Evolutionary conservation across 2,113 vertebrate species (phyloP).

Genomic region (Tilapia sparmanii): DNA sequence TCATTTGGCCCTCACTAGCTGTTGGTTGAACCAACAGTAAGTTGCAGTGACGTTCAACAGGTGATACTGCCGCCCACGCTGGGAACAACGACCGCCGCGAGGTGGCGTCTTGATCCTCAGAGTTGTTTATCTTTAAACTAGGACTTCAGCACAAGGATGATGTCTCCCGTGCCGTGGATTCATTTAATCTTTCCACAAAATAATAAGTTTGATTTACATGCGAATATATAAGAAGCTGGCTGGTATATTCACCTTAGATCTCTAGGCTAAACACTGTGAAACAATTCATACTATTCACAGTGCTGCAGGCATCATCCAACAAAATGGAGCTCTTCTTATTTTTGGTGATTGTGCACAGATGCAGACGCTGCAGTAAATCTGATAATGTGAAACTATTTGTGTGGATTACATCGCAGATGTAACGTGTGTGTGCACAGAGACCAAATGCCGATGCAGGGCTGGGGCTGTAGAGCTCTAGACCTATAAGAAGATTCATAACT

Average conservation of each 20-base stretch:
- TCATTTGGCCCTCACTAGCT: neutral
- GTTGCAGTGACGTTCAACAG: conserved; percentile 34
- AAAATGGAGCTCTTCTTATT: neutral
- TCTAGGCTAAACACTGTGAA: neutral
- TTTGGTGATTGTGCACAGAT: neutral
- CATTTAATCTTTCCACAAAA: neutral
- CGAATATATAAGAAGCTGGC: neutral
- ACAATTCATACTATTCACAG: too few relatives aligned
- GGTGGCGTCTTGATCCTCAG: conserved; percentile 35
- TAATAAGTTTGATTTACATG: neutral
- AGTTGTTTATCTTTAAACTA: conserved; percentile 37
- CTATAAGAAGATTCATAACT: neutral
- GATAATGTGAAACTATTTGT: neutral
- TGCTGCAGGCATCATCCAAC: neutral
- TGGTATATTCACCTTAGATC: neutral
- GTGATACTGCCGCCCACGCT: neutral
- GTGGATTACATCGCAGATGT: neutral
- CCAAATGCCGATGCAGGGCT: neutral
- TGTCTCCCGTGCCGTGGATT: neutral
- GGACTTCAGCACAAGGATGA: conserved; percentile 11
- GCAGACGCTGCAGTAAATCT: neutral
- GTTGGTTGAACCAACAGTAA: neutral
- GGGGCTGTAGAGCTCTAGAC: neutral
- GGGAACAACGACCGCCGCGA: neutral
- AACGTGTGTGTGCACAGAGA: neutral